phyloP scores from a whole-genome alignment of 1,140 invertebrate species.

The Drosophila asahinai region DNA sequence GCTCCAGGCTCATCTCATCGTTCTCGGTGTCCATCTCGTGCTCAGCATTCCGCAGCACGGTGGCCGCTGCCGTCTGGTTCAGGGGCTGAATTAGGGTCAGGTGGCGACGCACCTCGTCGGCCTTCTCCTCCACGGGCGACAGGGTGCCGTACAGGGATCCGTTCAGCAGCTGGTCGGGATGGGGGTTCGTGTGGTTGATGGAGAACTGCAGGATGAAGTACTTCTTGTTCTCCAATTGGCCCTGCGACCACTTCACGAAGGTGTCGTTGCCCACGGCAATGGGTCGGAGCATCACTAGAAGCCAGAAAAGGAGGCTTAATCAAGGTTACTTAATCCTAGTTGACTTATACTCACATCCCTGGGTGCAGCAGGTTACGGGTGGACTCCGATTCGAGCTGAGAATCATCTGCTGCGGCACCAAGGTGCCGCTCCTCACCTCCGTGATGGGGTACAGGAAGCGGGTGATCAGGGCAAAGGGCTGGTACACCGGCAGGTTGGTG shows the following conservation, averaged over 20 bases:
- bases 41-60: slow-evolving; percentile 64
- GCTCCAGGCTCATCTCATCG: slow-evolving; percentile 58
- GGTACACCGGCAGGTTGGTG: slow-evolving; percentile 68
- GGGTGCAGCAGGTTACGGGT: slow-evolving; percentile 76
- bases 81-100: slow-evolving; percentile 59
- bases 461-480: slow-evolving; percentile 79
- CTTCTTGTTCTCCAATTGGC: slow-evolving; percentile 72
- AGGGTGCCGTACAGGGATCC: slow-evolving; percentile 57
- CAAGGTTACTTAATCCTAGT: background rate
- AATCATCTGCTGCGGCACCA: slow-evolving; percentile 65
- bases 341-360: slow-evolving; percentile 73
- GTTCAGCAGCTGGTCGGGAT: slow-evolving; percentile 67
- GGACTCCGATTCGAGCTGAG: slow-evolving; percentile 73
- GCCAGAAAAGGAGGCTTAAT: background rate
- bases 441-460: slow-evolving; percentile 70
- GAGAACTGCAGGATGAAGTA: slow-evolving; percentile 83
- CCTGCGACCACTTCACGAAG: slow-evolving; percentile 80
- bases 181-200: slow-evolving; percentile 73
- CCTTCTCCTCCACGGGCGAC: slow-evolving; percentile 61
- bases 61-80: slow-evolving; percentile 54
- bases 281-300: slow-evolving; percentile 69
- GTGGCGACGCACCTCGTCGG: slow-evolving; percentile 66
- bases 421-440: slow-evolving; percentile 52
- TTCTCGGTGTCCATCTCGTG: slow-evolving; percentile 69
- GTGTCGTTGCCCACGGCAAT: slow-evolving; percentile 76